Evolutionary conservation across 1,140 invertebrate genomes (phyloP).

Genomic region (Vollenhovia emeryi): DNA sequence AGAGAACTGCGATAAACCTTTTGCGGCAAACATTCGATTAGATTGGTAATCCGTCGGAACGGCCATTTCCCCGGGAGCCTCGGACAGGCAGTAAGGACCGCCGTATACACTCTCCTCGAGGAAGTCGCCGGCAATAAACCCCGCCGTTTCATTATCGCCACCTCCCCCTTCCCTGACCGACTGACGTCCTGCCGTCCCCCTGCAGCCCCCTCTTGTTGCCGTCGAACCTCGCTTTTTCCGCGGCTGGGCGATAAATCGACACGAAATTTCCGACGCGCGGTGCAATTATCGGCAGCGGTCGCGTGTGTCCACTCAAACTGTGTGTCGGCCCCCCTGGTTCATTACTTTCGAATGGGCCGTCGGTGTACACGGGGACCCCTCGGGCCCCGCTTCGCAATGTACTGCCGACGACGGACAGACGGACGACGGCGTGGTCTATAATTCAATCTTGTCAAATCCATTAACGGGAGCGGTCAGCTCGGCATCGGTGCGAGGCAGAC

Average conservation of each 20-base stretch:
- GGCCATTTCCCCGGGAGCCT: slow-evolving; percentile 22
- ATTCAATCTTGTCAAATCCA: slow-evolving; percentile 79
- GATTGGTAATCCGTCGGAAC: slow-evolving; percentile 48
- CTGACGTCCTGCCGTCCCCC: not conserved
- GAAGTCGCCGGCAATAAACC: slow-evolving; percentile 54
- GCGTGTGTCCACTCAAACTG: slow-evolving; percentile 62
- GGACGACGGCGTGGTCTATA: slow-evolving; percentile 68
- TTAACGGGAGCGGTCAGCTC: slow-evolving; percentile 67
- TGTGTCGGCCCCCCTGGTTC: slow-evolving; percentile 56
- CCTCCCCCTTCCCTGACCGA: not conserved
- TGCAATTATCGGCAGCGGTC: slow-evolving; percentile 75
- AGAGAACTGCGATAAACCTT: slow-evolving; percentile 28
- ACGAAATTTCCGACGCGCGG: slow-evolving; percentile 66
- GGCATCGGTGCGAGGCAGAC: slow-evolving; percentile 44
- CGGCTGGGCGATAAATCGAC: slow-evolving; percentile 67
- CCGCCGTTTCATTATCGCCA: slow-evolving; percentile 51
- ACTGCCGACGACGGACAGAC: slow-evolving; percentile 60
- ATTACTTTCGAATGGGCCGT: slow-evolving; percentile 74
- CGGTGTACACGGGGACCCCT: slow-evolving; percentile 36
- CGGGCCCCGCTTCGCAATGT: slow-evolving; percentile 45
- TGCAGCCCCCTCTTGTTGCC: not conserved
- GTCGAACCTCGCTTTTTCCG: slow-evolving; percentile 46
- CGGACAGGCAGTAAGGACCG: slow-evolving; percentile 6
- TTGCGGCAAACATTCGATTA: slow-evolving; percentile 53
- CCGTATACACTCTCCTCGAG: slow-evolving; percentile 29